Conservation (phyloP, 2,888 invertebrate genomes). For the Mesodorylaimus sp. region DNA sequence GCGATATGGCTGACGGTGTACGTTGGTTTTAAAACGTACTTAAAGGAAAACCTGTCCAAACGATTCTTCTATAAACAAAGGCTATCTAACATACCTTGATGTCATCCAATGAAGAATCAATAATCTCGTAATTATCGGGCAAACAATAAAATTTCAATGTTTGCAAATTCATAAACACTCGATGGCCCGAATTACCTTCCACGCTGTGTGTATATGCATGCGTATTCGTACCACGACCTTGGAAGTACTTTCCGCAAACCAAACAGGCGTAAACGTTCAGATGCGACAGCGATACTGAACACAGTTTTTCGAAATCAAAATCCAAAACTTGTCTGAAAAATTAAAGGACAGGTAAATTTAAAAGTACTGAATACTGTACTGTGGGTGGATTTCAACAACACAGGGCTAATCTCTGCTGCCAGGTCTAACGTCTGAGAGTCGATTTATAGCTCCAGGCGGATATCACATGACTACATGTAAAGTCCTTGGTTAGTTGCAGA, state of each 20-base stretch:
- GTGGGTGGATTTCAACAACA: conserved; percentile 7
- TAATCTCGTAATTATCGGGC: conserved; percentile 97
- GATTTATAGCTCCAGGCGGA: too few relatives aligned
- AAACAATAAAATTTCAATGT: conserved; percentile 94
- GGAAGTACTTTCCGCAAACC: conserved; percentile 95
- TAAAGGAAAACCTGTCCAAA: conserved; percentile 15
- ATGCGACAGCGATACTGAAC: conserved; percentile 87
- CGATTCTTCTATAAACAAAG: not conserved
- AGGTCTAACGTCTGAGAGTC: too few relatives aligned
- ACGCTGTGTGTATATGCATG: conserved; percentile 98
- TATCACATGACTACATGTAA: too few relatives aligned
- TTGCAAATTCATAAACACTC: conserved; percentile 87
- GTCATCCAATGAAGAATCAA: conserved; percentile 84
- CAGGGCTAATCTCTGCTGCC: too few relatives aligned
- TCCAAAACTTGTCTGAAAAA: conserved; percentile 57
- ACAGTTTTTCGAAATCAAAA: conserved; percentile 98
- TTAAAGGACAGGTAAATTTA: conserved; percentile 4
- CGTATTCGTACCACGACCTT: conserved; percentile 84
- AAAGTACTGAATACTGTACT: not conserved
- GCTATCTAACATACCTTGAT: conserved; percentile 49
- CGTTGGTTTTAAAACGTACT: conserved; percentile 88
- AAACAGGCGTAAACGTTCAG: conserved; percentile 98
- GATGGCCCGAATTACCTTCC: conserved; percentile 72
- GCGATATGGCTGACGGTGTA: conserved; percentile 64
- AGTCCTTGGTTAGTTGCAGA: too few relatives aligned